Conservation (phyloP, 37 sponge, comb jelly and placozoan species). For the Cladorhizidae sp. region DNA sequence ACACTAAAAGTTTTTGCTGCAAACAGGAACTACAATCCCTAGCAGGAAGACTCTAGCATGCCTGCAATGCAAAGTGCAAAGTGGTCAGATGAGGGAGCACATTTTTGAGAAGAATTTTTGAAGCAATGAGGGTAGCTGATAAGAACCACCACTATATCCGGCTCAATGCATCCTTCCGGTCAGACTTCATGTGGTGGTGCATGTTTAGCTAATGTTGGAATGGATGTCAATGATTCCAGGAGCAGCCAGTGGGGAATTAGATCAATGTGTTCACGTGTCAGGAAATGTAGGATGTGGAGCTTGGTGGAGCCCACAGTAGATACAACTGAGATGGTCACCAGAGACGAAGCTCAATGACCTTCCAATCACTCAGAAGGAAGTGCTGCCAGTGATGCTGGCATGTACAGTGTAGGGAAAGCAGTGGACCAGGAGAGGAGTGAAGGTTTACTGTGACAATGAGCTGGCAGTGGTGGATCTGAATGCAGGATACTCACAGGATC, state of each 20-base stretch:
- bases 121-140: not conserved
- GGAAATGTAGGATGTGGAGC: not conserved
- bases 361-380: constrained; percentile 24
- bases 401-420: constrained; percentile 20
- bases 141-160: not conserved
- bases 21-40: not conserved
- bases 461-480: constrained; percentile 12
- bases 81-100: not conserved
- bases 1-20: no score
- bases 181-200: constrained; percentile 14
- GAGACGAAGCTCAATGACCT: not conserved
- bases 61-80: no score
- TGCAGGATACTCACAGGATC: constrained; percentile 7
- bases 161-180: not conserved
- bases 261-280: no score
- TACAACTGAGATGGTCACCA: not conserved
- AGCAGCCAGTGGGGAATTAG: not conserved
- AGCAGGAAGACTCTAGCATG: not conserved
- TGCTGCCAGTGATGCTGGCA: constrained; percentile 22
- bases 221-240: not conserved
- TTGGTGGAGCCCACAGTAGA: not conserved
- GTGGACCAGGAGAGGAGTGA: not conserved
- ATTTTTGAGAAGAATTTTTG: not conserved
- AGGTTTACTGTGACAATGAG: constrained; percentile 37
- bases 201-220: not conserved